Evolutionary conservation across 2,797 vertebrate genomes (phyloP).

Genomic region (Meda fulgida): DNA sequence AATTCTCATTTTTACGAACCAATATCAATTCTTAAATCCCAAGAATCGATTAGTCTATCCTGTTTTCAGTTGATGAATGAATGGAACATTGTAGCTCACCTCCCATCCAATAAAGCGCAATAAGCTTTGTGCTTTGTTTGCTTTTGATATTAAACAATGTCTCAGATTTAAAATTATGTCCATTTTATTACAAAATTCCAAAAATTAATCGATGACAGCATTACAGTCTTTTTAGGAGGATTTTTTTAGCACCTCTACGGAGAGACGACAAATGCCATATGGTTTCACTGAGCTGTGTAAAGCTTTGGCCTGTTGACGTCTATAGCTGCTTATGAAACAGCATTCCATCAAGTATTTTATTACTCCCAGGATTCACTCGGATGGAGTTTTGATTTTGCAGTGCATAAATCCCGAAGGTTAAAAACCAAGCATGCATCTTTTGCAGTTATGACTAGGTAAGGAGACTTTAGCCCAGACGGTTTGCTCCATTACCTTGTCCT

Average conservation of each 20-base stretch:
- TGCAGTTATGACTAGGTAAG: background rate
- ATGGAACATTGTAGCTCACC: too few species aligned
- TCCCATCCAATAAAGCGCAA: too few species aligned
- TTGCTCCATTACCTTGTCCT: conserved; percentile 16
- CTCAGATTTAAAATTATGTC: too few species aligned
- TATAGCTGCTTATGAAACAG: conserved; percentile 18
- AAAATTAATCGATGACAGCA: conserved; percentile 21
- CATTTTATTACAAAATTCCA: too few species aligned
- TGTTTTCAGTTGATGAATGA: too few species aligned
- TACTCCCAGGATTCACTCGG: conserved; percentile 31
- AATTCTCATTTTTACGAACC: too few species aligned
- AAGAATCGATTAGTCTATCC: too few species aligned
- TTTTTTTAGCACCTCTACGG: conserved; percentile 18
- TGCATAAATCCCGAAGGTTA: conserved; percentile 19
- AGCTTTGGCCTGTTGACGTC: conserved; percentile 38
- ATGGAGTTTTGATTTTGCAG: conserved; percentile 28
- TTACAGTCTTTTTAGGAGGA: conserved; percentile 25
- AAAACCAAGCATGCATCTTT: conserved; percentile 25
- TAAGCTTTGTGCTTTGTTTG: too few species aligned
- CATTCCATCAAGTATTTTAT: conserved; percentile 45
- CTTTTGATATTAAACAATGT: too few species aligned
- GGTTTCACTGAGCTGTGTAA: conserved; percentile 30
- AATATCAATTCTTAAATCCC: too few species aligned
- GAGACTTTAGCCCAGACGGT: background rate
- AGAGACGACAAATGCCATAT: conserved; percentile 39